Base-by-base conservation (phyloP, 2,113 vertebrate species). In the Oncorhynchus nerka region DNA sequence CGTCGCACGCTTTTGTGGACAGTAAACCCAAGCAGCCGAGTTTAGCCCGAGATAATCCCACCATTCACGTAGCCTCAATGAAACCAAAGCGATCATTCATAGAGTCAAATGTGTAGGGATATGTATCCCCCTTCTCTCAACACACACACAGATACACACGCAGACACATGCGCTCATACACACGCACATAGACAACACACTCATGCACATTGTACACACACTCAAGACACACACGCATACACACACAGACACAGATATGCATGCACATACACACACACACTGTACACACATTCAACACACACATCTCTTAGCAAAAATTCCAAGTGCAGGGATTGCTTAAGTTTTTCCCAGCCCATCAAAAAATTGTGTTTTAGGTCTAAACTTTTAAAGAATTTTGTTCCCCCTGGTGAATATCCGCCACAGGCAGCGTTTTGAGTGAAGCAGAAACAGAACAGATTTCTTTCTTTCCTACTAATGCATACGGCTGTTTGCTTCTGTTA, bases 31-130 rank as follows among this genome's bases (percentile, higher is more conserved):
- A 94, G 70, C 95, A 90, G 68, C 76, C 95, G 26, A 92, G 88
- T 22, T 68, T 89, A n/a, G 62, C 51, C 70, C 92, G 89, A 80
- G 97, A 98, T 32, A 82, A 92, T 81, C 94, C 93, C 30, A 86
- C 93, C 76, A 88, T 95, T 75, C 96, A 95, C 0, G 81, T 93
- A 84, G 80, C 93, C 3, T 84, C 94, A 1, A 91, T 95, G 68
- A 99, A 99, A 94, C 97, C 97, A 97, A 99, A 99, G 96, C 95
- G 95, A 75, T 97, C 97, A 0, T 99, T 98, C 92, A 95, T 99
- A 79, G 97, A 99, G 87, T 99, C 98, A 0, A 99, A 99, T 12
- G 98, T 99, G 39, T 99, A 91, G 76, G 92, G 77, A 67, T 24
- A 1, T 68, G 4, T 26, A 49, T 76, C 51, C 24, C 55, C 45